Conservation (phyloP, 2,113 vertebrate genomes). For the Passer montanus region DNA sequence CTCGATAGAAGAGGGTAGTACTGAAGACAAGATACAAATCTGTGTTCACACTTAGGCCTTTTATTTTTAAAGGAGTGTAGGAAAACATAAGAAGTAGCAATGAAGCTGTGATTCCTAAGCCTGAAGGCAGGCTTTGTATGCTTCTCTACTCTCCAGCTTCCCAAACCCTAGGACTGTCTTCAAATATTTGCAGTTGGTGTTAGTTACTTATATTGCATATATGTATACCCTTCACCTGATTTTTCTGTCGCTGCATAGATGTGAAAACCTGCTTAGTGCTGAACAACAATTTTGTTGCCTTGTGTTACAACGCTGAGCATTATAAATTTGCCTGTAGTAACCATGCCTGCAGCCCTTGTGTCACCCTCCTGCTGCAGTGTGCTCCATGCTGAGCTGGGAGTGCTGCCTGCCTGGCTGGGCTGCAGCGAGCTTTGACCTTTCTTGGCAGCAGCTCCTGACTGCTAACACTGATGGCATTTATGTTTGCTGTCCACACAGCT, state of each 20-base stretch:
- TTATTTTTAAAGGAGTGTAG: not conserved
- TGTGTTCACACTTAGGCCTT: not conserved
- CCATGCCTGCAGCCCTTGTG: not conserved
- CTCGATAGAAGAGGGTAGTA: not conserved
- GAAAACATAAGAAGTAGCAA: not conserved
- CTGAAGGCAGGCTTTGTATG: not conserved
- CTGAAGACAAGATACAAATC: not conserved
- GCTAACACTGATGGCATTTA: not conserved
- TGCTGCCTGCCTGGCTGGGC: not conserved
- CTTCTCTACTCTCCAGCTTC: not conserved
- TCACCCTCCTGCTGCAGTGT: not conserved
- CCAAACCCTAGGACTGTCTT: not conserved
- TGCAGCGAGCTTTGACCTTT: not conserved
- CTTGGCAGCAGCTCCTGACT: not conserved
- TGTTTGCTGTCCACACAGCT: not conserved
- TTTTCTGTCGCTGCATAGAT: not conserved
- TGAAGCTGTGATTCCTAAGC: not conserved
- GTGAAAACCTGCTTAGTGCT: not conserved
- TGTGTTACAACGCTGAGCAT: not conserved
- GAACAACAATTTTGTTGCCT: not conserved
- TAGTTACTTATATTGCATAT: not conserved
- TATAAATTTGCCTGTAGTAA: not conserved
- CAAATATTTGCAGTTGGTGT: not conserved
- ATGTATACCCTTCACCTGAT: not conserved
- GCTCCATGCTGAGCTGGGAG: accelerated